phyloP scores from a whole-genome alignment of 2,888 invertebrate genomes.

The Julus scandinavius region DNA sequence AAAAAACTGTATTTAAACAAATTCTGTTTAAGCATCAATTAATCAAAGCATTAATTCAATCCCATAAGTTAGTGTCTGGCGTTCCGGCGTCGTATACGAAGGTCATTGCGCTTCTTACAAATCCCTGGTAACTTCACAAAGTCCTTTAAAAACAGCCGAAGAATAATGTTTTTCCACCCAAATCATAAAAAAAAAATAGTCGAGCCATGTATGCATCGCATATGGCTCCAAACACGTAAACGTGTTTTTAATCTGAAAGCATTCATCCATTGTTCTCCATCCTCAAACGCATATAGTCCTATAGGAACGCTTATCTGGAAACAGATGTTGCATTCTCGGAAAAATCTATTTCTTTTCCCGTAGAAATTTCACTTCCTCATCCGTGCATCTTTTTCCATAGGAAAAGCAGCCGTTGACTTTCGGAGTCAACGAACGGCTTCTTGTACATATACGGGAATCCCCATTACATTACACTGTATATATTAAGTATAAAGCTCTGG shows the following conservation, averaged over 20 bases:
- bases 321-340: conserved; percentile 26
- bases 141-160: background rate
- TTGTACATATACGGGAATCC: background rate
- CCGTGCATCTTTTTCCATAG: background rate
- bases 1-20: too few relatives aligned
- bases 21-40: too few relatives aligned
- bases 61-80: too few relatives aligned
- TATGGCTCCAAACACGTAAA: background rate
- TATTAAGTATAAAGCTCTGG: background rate
- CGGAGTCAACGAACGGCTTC: conserved; percentile 29
- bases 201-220: background rate
- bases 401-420: conserved; percentile 28
- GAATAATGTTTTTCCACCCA: background rate
- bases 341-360: conserved; percentile 25
- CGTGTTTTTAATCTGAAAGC: conserved; percentile 30
- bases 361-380: conserved; percentile 17
- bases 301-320: conserved; percentile 21
- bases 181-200: background rate
- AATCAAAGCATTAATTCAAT: too few relatives aligned
- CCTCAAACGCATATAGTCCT: background rate
- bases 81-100: background rate
- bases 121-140: background rate
- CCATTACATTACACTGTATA: background rate
- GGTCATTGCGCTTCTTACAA: background rate
- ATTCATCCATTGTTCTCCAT: conserved; percentile 15